Conservation (phyloP, 1,140 invertebrate genomes). For the Caligus rogercresseyi region DNA sequence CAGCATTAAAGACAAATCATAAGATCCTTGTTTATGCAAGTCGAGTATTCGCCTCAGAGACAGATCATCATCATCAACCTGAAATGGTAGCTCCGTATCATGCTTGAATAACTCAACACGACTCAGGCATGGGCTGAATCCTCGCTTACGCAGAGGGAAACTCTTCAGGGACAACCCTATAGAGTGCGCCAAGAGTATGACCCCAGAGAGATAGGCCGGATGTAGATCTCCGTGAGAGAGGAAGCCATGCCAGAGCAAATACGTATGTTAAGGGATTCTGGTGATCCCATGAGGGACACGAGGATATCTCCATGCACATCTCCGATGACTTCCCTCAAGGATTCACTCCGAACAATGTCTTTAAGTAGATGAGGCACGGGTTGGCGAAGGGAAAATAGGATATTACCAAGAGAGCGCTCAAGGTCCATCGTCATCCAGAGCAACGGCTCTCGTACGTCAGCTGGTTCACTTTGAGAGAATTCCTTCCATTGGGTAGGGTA, state of each 20-base stretch:
- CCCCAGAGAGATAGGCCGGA: background rate
- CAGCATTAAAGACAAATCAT: background rate
- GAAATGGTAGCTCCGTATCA: too few relatives aligned
- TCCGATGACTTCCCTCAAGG: background rate
- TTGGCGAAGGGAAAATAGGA: background rate
- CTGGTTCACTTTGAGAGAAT: background rate
- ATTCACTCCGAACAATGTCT: background rate
- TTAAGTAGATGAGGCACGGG: background rate
- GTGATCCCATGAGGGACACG: background rate
- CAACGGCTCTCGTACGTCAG: background rate
- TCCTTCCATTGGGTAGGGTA: background rate
- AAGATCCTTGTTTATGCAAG: background rate
- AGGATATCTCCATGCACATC: background rate
- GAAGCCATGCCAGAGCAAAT: constrained; percentile 14
- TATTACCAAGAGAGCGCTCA: constrained; percentile 12
- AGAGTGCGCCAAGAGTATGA: background rate
- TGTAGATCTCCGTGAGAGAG: background rate
- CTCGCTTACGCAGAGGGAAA: background rate
- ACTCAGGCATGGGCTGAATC: background rate
- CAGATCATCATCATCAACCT: background rate
- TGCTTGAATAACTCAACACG: too few relatives aligned
- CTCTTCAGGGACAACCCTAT: background rate
- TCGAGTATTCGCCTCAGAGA: background rate
- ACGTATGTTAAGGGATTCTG: background rate
- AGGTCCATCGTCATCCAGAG: background rate